Percentiles rank a stretch among this genome's conserved stretches.
Conservation (phyloP, 1,140 invertebrate genomes). For the Neelides sp. region DNA sequence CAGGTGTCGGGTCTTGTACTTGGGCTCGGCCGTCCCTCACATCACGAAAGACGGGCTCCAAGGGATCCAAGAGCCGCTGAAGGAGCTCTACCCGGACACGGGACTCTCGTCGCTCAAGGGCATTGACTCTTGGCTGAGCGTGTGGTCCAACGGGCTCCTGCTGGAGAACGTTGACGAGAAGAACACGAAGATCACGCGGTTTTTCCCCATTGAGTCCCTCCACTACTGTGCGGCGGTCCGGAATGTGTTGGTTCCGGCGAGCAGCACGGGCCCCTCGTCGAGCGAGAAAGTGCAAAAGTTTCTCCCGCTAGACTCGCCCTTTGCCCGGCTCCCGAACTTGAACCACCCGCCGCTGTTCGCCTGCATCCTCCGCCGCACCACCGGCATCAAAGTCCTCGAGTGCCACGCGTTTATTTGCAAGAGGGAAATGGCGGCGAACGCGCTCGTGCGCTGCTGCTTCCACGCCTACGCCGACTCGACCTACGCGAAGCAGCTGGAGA, state of each 20-base stretch:
- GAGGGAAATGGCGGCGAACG: conserved; percentile 84
- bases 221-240: conserved; percentile 96
- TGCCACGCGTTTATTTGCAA: conserved; percentile 99
- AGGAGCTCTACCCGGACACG: conserved; percentile 88
- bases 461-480: conserved; percentile 88
- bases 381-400: conserved; percentile 96
- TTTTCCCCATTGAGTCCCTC: conserved; percentile 91
- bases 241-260: conserved; percentile 51
- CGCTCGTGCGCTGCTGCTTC: conserved; percentile 83
- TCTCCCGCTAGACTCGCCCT: conserved; percentile 89
- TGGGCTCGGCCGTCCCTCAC: conserved; percentile 92
- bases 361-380: conserved; percentile 83
- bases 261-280: conserved; percentile 43
- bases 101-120: conserved; percentile 71
- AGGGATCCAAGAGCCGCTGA: conserved; percentile 91
- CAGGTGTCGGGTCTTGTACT: conserved; percentile 90
- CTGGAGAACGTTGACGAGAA: conserved; percentile 94
- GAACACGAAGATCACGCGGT: conserved; percentile 82
- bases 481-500: conserved; percentile 58
- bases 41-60: conserved; percentile 94
- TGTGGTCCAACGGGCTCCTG: conserved; percentile 91
- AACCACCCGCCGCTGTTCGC: conserved; percentile 93
- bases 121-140: conserved; percentile 93
- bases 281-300: conserved; percentile 49
- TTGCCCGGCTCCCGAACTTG: conserved; percentile 69